A percentile compares a stretch with the other conserved stretches of the same genome.
phyloP scores from a whole-genome alignment of 2,113 vertebrate species.

The Oreochromis niloticus region DNA sequence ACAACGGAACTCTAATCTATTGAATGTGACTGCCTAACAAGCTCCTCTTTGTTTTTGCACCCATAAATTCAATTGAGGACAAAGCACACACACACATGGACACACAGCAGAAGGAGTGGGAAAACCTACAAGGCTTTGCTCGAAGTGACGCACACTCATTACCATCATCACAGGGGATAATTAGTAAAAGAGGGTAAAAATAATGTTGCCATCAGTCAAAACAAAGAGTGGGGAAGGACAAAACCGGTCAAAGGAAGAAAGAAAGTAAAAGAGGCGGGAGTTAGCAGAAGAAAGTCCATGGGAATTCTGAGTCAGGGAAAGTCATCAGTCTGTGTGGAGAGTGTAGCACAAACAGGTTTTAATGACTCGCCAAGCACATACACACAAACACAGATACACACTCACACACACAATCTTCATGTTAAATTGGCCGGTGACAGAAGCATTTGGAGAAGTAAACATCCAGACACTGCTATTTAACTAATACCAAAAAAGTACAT shows the following conservation, averaged over 20 bases:
- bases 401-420: not conserved
- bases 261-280: conserved; percentile 25
- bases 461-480: not conserved
- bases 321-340: not conserved
- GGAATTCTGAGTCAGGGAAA: conserved; percentile 41
- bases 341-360: not conserved
- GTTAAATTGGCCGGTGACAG: not conserved
- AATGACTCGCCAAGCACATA: not conserved
- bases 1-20: conserved; percentile 67
- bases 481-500: not conserved
- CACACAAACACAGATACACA: not conserved
- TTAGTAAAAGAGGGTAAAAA: conserved; percentile 46
- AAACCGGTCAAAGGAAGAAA: not conserved
- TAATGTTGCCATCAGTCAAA: conserved; percentile 26
- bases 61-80: conserved; percentile 72
- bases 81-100: not conserved
- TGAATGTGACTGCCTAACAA: conserved; percentile 79
- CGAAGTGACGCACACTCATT: conserved; percentile 54
- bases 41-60: conserved; percentile 77
- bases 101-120: conserved; percentile 14
- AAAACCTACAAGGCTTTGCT: conserved; percentile 34
- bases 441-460: conserved; percentile 14
- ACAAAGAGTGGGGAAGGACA: conserved; percentile 10
- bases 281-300: conserved; percentile 25
- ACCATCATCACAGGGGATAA: conserved; percentile 52